A percentile compares a stretch with the other conserved stretches of the same genome.
These are phyloP conservation scores for Patella depressa DNA, from an alignment of 2,888 invertebrate genomes.

Conservation along the genomic window DNA sequence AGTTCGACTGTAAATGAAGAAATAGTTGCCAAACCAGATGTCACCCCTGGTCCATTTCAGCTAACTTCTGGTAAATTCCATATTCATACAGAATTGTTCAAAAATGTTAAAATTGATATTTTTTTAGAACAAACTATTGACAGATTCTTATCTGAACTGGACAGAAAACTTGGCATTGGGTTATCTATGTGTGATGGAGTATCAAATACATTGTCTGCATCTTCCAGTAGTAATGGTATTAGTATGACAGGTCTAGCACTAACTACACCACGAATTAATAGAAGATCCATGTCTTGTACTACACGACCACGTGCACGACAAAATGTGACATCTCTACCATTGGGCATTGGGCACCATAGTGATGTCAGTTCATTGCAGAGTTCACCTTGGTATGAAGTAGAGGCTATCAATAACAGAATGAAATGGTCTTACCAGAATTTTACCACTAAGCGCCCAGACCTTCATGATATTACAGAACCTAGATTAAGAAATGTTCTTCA, in stretches of 20 bases:
- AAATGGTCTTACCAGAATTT: slow-evolving; percentile 31
- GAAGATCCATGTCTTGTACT: slow-evolving; percentile 18
- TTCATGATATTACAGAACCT: slow-evolving; percentile 23
- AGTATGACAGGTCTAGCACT: slow-evolving; percentile 22
- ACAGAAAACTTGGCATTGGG: slow-evolving; percentile 40
- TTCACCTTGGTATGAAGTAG: slow-evolving; percentile 36
- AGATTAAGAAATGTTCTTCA: slow-evolving; percentile 37
- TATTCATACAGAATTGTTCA: neutral
- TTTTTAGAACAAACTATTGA: slow-evolving; percentile 48
- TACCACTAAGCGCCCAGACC: slow-evolving; percentile 3
- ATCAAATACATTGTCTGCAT: neutral
- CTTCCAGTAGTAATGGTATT: slow-evolving; percentile 20
- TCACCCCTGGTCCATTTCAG: too few species aligned
- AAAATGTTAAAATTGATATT: slow-evolving; percentile 14
- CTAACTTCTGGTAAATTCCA: neutral
- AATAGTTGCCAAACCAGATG: too few species aligned
- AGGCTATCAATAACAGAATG: slow-evolving; percentile 26
- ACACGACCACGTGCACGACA: slow-evolving; percentile 32
- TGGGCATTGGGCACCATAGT: slow-evolving; percentile 20
- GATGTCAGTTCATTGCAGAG: slow-evolving; percentile 26
- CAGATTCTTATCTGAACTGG: slow-evolving; percentile 49
- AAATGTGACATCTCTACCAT: slow-evolving; percentile 42
- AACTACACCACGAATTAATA: slow-evolving; percentile 32
- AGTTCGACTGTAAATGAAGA: too few species aligned
- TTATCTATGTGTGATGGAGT: neutral